Conservation (phyloP, 2,888 invertebrate genomes). For the Falcaria lacertinaria region DNA sequence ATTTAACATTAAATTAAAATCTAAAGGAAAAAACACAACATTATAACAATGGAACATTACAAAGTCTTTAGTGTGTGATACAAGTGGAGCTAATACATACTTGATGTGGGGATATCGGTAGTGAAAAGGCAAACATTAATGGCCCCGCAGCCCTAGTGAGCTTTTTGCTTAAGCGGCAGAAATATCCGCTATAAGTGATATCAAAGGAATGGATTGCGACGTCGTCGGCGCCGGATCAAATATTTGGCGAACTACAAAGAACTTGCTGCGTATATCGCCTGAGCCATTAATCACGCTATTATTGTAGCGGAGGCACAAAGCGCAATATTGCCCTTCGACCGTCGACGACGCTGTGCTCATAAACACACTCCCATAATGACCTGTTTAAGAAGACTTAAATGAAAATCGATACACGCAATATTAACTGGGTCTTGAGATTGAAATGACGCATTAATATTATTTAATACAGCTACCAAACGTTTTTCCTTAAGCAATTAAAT, state of each 20-base stretch:
- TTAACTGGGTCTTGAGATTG: neutral
- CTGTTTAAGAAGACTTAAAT: conserved; percentile 67
- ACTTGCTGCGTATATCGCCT: conserved; percentile 60
- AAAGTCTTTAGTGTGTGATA: neutral
- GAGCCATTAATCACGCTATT: conserved; percentile 73
- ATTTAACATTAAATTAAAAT: too few relatives aligned
- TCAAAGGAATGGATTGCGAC: conserved; percentile 61
- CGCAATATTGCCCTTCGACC: conserved; percentile 67
- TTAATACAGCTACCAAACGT: too few relatives aligned
- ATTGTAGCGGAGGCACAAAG: conserved; percentile 67
- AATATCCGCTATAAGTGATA: conserved; percentile 44
- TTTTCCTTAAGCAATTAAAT: too few relatives aligned
- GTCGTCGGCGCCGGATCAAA: conserved; percentile 59
- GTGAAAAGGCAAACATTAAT: conserved; percentile 1
- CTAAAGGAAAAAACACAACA: too few relatives aligned
- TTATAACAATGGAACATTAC: too few relatives aligned
- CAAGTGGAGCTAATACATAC: neutral
- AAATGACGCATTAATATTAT: too few relatives aligned
- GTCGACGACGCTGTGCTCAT: conserved; percentile 54
- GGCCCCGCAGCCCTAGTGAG: conserved; percentile 6
- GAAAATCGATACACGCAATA: conserved; percentile 58
- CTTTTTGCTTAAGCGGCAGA: conserved; percentile 27
- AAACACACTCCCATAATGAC: conserved; percentile 70
- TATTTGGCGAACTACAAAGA: conserved; percentile 75
- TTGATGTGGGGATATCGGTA: neutral